Percentiles rank a stretch among this genome's conserved stretches.
phyloP scores from a whole-genome alignment of 2,113 vertebrate species.

The Hyperoodon ampullatus region DNA sequence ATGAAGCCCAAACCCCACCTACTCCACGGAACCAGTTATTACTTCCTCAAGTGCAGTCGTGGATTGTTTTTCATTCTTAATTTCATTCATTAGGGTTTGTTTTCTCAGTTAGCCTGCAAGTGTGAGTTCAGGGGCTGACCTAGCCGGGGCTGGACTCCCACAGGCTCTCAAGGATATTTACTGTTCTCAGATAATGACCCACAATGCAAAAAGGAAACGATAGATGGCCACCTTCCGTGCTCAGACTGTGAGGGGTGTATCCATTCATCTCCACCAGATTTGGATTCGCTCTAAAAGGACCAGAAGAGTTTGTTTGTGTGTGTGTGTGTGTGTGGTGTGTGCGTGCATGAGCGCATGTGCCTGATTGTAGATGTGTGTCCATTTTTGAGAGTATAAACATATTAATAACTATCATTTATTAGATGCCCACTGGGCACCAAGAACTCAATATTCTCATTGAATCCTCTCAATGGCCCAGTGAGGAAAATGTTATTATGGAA shows the following conservation, averaged over 20 bases:
- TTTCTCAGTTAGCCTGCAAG: not conserved
- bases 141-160: not conserved
- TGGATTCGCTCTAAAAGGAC: not conserved
- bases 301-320: not conserved
- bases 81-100: not conserved
- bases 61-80: not conserved
- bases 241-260: not conserved
- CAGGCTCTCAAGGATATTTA: no score
- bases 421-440: not conserved
- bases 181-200: not conserved
- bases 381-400: slow-evolving; percentile 14
- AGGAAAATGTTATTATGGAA: not conserved
- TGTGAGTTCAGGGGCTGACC: not conserved
- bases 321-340: not conserved
- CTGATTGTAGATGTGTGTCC: not conserved
- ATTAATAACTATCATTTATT: not conserved
- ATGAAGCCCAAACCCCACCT: not conserved
- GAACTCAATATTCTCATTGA: slow-evolving; percentile 12
- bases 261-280: not conserved
- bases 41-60: not conserved
- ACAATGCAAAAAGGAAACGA: not conserved
- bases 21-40: not conserved
- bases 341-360: no score
- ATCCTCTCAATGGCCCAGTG: not conserved
- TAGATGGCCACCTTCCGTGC: not conserved